Evolutionary conservation across 2,113 vertebrate species (phyloP).

Genomic region (Myiagra hebetior): DNA sequence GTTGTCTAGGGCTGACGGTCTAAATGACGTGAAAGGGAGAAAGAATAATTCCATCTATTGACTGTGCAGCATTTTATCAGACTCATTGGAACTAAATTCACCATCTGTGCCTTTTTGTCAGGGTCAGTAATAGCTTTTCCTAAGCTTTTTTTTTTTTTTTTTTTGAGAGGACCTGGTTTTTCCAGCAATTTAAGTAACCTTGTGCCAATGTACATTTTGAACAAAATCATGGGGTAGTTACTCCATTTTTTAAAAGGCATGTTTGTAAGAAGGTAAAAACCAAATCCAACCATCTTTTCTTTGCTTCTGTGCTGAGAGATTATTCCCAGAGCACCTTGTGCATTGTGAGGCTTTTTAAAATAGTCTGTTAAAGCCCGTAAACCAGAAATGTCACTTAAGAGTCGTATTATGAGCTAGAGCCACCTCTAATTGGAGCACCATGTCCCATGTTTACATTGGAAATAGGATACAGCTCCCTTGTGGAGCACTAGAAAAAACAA

Average conservation of each 20-base stretch:
- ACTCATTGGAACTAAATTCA: neutral
- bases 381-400: neutral
- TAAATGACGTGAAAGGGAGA: neutral
- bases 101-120: slow-evolving; percentile 5
- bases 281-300: neutral
- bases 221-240: neutral
- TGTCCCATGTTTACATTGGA: neutral
- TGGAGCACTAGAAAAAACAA: neutral
- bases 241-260: neutral
- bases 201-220: neutral
- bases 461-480: neutral
- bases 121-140: neutral
- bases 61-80: neutral
- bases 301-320: neutral
- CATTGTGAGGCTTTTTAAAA: neutral
- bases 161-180: neutral
- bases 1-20: neutral
- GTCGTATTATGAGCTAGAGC: neutral
- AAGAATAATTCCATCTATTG: slow-evolving; percentile 9
- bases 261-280: neutral
- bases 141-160: neutral
- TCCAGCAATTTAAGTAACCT: neutral
- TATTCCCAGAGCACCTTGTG: neutral
- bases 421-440: neutral
- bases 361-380: neutral